Percentiles rank a stretch among this genome's conserved stretches.
These are phyloP conservation scores for Drosophila azteca DNA, from an alignment of 1,140 invertebrate species.

Conservation along the genomic window DNA sequence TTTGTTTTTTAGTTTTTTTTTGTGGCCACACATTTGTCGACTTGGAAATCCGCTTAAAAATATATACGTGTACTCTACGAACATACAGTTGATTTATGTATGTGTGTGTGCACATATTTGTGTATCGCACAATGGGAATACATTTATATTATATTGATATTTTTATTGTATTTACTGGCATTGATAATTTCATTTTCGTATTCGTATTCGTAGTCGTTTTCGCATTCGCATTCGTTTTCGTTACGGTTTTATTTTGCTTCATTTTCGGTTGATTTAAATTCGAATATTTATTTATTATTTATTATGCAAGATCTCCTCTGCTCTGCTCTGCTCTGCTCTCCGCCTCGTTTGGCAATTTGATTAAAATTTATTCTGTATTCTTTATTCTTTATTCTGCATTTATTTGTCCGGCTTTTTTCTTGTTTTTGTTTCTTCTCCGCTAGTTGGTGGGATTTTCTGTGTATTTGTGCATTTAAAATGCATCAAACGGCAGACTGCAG, in stretches of 20 bases:
- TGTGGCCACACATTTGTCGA: slow-evolving; percentile 62
- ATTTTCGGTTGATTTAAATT: slow-evolving; percentile 42
- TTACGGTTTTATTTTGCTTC: slow-evolving; percentile 23
- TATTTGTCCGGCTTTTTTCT: slow-evolving; percentile 10
- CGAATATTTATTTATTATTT: slow-evolving; percentile 45
- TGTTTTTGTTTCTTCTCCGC: not conserved
- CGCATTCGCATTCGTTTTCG: not conserved
- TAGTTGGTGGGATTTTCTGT: not conserved
- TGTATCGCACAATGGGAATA: slow-evolving; percentile 11
- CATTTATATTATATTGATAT: slow-evolving; percentile 23
- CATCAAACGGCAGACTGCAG: slow-evolving; percentile 2
- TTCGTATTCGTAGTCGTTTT: not conserved
- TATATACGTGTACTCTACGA: slow-evolving; percentile 2
- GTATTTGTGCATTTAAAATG: slow-evolving; percentile 32
- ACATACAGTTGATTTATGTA: not conserved
- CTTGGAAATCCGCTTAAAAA: slow-evolving; percentile 67
- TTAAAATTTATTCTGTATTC: slow-evolving; percentile 33
- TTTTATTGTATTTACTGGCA: slow-evolving; percentile 28
- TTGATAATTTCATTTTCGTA: slow-evolving; percentile 33
- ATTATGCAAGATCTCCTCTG: slow-evolving; percentile 10
- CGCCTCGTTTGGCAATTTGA: slow-evolving; percentile 28
- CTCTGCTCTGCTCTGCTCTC: not conserved
- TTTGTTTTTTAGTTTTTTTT: slow-evolving; percentile 11
- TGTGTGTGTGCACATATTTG: not conserved
- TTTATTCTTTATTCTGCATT: slow-evolving; percentile 11